Evolutionary conservation across 2,113 vertebrate species (phyloP).

Genomic region (Dasyornis broadbenti): DNA sequence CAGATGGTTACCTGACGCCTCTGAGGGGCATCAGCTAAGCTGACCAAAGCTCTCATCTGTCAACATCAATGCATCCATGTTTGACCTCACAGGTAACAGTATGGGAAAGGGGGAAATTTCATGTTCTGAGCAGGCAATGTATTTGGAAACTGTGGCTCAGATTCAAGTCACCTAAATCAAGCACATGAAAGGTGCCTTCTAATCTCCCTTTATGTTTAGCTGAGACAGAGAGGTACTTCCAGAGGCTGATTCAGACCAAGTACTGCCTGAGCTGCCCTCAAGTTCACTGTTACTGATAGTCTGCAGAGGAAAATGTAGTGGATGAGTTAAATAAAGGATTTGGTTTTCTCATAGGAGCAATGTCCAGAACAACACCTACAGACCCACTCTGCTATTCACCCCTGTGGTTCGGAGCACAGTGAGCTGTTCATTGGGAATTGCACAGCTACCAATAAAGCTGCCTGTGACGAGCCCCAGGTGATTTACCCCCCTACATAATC

Average conservation of each 20-base stretch:
- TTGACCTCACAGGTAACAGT: neutral
- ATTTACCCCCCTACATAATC: neutral
- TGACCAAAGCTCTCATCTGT: neutral
- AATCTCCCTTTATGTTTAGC: neutral
- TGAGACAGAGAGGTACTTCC: neutral
- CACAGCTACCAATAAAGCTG: neutral
- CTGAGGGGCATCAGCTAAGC: neutral
- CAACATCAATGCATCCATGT: neutral
- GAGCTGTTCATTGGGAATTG: neutral
- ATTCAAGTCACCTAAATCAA: neutral
- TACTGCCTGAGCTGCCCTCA: neutral
- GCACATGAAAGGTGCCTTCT: neutral
- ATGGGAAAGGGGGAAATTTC: neutral
- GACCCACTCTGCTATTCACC: neutral
- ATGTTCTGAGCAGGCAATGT: neutral
- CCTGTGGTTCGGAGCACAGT: neutral
- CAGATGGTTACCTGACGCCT: neutral
- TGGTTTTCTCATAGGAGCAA: neutral
- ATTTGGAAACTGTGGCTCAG: neutral
- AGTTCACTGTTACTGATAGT: neutral
- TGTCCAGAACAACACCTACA: neutral
- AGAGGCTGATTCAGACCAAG: neutral
- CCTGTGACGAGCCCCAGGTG: fast-evolving
- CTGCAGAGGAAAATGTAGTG: neutral
- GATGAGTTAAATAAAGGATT: neutral